Conservation (phyloP, 2,113 vertebrate species). For the Chitala chitala region DNA sequence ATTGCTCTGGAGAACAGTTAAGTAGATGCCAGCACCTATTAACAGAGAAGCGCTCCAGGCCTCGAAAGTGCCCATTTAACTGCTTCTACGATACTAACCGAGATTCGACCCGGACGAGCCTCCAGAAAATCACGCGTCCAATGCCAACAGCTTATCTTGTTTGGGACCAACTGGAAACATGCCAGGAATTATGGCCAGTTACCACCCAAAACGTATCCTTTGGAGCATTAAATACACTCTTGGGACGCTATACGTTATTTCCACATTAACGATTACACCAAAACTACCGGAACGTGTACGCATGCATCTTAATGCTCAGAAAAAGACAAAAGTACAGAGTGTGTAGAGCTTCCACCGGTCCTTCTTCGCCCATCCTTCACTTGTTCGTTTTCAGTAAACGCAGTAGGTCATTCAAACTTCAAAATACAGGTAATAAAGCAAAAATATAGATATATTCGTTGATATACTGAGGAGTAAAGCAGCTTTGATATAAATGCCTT, state of each 20-base stretch:
- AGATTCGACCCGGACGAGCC: neutral
- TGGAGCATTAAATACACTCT: slow-evolving; percentile 43
- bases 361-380: slow-evolving; percentile 44
- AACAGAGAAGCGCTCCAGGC: neutral
- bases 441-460: slow-evolving; percentile 39
- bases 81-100: neutral
- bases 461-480: slow-evolving; percentile 77
- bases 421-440: slow-evolving; percentile 35
- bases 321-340: slow-evolving; percentile 61
- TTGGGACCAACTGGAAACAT: neutral
- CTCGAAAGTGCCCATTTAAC: too few species aligned
- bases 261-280: slow-evolving; percentile 52
- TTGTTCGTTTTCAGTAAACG: slow-evolving; percentile 44
- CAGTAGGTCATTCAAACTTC: slow-evolving; percentile 56
- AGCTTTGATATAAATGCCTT: slow-evolving; percentile 91
- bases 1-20: neutral
- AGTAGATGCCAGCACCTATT: neutral
- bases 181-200: neutral
- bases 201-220: neutral
- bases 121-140: neutral
- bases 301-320: slow-evolving; percentile 68
- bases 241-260: slow-evolving; percentile 45
- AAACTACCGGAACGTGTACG: slow-evolving; percentile 61
- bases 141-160: too few species aligned
- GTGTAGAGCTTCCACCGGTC: slow-evolving; percentile 53